These are phyloP conservation scores for Zygothrica quintamaculata DNA, from an alignment of 2,888 invertebrate species.

Conservation along the genomic window DNA sequence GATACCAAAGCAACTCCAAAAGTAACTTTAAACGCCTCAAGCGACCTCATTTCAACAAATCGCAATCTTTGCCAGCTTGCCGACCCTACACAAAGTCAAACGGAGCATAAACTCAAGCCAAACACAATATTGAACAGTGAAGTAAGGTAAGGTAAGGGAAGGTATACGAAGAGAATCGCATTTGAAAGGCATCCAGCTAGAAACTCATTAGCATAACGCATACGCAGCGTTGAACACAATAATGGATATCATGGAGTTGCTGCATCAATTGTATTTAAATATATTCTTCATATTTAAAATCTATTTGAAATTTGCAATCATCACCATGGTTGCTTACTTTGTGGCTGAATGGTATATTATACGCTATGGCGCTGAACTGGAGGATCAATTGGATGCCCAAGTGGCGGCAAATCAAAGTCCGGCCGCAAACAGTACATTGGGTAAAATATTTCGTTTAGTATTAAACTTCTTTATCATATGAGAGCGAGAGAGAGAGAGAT, in stretches of 20 bases:
- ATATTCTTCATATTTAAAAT: constrained; percentile 78
- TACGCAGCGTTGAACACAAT: constrained; percentile 47
- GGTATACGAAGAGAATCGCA: too few relatives aligned
- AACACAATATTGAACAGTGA: too few relatives aligned
- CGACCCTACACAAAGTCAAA: constrained; percentile 32
- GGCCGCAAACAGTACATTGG: constrained; percentile 65
- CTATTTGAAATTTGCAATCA: constrained; percentile 81
- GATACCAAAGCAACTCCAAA: constrained; percentile 21
- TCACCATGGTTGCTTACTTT: constrained; percentile 79
- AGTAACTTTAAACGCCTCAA: constrained; percentile 35
- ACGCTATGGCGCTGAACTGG: constrained; percentile 72
- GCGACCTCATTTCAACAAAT: constrained; percentile 69
- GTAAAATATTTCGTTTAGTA: constrained; percentile 65
- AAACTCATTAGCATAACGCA: constrained; percentile 40
- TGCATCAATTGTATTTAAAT: constrained; percentile 57
- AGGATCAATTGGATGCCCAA: constrained; percentile 64
- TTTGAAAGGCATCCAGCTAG: not conserved
- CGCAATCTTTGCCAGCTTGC: constrained; percentile 55
- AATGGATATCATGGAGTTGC: constrained; percentile 63
- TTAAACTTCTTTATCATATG: constrained; percentile 70
- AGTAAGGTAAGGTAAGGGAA: too few relatives aligned
- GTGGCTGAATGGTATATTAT: constrained; percentile 82
- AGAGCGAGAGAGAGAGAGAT: constrained; percentile 9
- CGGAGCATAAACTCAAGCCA: not conserved
- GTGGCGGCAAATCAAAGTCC: constrained; percentile 41